phyloP scores from a whole-genome alignment of 2,888 invertebrate genomes.

The Drosophila kanekoi region DNA sequence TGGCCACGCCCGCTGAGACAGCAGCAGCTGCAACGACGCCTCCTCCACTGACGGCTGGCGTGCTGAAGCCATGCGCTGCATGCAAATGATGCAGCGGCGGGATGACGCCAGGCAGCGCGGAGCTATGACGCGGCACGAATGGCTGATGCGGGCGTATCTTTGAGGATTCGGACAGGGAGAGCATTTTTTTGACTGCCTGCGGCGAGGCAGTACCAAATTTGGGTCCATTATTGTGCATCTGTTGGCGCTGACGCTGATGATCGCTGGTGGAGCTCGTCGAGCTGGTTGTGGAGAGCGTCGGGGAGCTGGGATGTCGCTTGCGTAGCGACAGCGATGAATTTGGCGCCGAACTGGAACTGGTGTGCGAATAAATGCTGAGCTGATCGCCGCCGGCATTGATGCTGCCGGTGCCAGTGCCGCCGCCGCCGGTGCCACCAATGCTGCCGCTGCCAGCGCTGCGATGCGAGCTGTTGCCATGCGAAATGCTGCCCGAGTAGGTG shows the following conservation, averaged over 20 bases:
- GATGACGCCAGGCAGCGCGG: slow-evolving; percentile 80
- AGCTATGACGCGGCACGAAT: slow-evolving; percentile 86
- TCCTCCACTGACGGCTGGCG: slow-evolving; percentile 50
- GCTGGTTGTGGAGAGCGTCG: slow-evolving; percentile 96
- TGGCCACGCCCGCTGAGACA: slow-evolving; percentile 48
- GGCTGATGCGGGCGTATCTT: slow-evolving; percentile 96
- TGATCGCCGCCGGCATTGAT: slow-evolving; percentile 79
- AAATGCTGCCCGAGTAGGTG: slow-evolving; percentile 78
- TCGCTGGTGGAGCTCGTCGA: slow-evolving; percentile 92
- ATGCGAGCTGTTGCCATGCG: slow-evolving; percentile 67
- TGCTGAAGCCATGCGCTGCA: slow-evolving; percentile 64
- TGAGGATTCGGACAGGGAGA: slow-evolving; percentile 94
- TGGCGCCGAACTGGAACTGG: slow-evolving; percentile 86
- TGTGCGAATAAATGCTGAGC: slow-evolving; percentile 86
- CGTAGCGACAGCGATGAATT: slow-evolving; percentile 86
- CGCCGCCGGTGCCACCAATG: slow-evolving; percentile 62
- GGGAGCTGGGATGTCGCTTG: slow-evolving; percentile 95
- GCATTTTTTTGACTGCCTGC: slow-evolving; percentile 97
- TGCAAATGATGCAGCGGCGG: slow-evolving; percentile 87
- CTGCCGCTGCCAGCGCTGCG: slow-evolving; percentile 72
- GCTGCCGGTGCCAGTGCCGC: slow-evolving; percentile 77
- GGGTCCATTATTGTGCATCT: slow-evolving; percentile 85
- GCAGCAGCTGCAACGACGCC: slow-evolving; percentile 40
- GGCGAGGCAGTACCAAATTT: slow-evolving; percentile 95
- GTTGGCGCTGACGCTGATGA: slow-evolving; percentile 74